Conservation (phyloP, 2,797 vertebrate genomes). For the Pelodytes ibericus region DNA sequence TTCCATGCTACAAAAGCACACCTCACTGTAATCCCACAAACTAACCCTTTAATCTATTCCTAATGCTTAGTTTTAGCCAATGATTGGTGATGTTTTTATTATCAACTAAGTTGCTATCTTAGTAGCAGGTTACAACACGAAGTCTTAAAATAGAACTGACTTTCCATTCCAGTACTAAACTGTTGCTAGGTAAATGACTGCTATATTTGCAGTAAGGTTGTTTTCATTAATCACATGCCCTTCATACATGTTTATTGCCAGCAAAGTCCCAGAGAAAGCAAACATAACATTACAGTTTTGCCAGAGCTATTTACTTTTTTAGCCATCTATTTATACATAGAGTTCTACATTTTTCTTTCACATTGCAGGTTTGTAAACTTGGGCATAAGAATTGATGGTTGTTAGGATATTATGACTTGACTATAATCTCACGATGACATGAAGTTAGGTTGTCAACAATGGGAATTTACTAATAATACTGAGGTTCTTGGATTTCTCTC, state of each 20-base stretch:
- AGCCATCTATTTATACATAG: too few species aligned
- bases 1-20: too few species aligned
- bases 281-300: constrained; percentile 14
- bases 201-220: constrained; percentile 37
- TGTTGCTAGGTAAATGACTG: constrained; percentile 40
- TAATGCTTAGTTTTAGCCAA: constrained; percentile 17
- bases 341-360: too few species aligned
- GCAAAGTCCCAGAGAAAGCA: constrained; percentile 24
- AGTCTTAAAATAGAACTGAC: constrained; percentile 43
- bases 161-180: constrained; percentile 37
- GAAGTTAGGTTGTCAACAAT: constrained; percentile 32
- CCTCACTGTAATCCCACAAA: background rate
- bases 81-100: constrained; percentile 45
- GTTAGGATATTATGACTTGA: constrained; percentile 22
- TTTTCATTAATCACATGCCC: constrained; percentile 52
- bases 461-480: constrained; percentile 49
- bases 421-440: constrained; percentile 50
- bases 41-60: background rate
- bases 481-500: constrained; percentile 31
- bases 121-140: constrained; percentile 31
- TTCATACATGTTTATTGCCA: constrained; percentile 28
- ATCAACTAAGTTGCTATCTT: constrained; percentile 42
- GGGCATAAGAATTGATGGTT: background rate
- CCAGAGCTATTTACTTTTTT: background rate
- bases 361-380: too few species aligned